Evolutionary conservation across 2,113 vertebrate genomes (phyloP), one percentile per base, ranked within the genome.

Genomic region (Polypterus senegalus): DNA sequence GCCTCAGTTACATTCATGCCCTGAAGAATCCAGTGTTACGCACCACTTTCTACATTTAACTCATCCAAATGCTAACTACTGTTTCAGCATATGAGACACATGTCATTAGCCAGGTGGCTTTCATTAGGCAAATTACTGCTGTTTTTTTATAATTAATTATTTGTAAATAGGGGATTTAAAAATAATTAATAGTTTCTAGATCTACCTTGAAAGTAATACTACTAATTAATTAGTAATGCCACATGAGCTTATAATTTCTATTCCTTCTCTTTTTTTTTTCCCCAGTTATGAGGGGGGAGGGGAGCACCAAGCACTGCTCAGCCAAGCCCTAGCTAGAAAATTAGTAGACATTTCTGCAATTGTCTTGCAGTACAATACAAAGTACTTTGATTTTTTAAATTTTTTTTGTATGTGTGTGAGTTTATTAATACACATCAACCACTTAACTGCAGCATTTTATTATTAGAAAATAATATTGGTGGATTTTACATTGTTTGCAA

Each of bases 91-190:
- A 85, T 89, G 92, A 94, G 88, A 81, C 84, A 86, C 83, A 82
- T 90, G 85, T 87, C 92, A 94, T 94, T 94, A 98, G 89, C 91
- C 85, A 87, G 83, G 83, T 87, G 85, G 83, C 79, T 76, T 83
- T 83, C 85, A 87, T 86, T 87, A 85, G 83, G 89, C 87, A 93
- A 94, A 94, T 94, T 91, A 88, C 83, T 83, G 88, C 84, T 90
- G 87, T 88, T 89, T 81, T 27, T 89, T 92, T 72, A 77, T 92
- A 92, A 94, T 94, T 91, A 93, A 95, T 96, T 93, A 85, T 89
- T 93, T 92, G 86, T 89, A 91, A 91, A 92, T 92, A 91, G 86
- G 87, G 89, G 83, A 86, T 85, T 87, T 85, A 82, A 86, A 89
- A 90, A 83, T 92, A 92, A 92, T 90, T 91, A 87, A 86, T 87